Percentiles rank a stretch among this genome's conserved stretches.
Conservation (phyloP, 2,797 vertebrate genomes). For the Eutrigla gurnardus region DNA sequence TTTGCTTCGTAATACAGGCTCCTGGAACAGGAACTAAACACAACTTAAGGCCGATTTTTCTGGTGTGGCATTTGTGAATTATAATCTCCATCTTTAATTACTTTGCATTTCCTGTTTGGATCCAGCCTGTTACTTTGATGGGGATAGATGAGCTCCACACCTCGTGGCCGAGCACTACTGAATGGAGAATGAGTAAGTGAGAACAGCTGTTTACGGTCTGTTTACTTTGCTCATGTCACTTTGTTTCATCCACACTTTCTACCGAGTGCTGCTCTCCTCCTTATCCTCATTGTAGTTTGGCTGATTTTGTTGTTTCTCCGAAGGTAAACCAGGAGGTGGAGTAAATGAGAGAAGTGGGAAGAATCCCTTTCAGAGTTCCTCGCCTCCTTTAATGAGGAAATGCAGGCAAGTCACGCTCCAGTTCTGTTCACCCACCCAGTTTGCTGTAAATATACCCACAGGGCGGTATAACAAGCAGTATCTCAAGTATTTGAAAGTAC, state of each 20-base stretch:
- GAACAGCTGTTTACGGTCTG: neutral
- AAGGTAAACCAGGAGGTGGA: constrained; percentile 80
- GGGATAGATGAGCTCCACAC: constrained; percentile 87
- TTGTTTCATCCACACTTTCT: neutral
- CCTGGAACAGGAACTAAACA: neutral
- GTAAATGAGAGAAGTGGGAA: constrained; percentile 63
- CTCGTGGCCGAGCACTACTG: constrained; percentile 74
- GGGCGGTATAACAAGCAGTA: neutral
- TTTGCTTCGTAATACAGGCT: no score
- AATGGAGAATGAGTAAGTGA: constrained; percentile 84
- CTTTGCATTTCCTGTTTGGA: constrained; percentile 33
- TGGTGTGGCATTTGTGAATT: neutral
- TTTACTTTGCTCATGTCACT: neutral
- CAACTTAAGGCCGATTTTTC: neutral
- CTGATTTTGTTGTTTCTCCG: constrained; percentile 1
- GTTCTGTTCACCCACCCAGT: neutral
- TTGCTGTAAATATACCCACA: neutral
- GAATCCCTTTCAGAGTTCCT: constrained; percentile 73
- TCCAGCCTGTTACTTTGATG: constrained; percentile 75
- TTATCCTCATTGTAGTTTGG: neutral
- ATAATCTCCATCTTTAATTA: neutral
- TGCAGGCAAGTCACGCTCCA: constrained; percentile 69
- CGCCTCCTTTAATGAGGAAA: constrained; percentile 77
- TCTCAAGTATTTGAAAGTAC: neutral
- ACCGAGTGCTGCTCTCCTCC: neutral